Percentiles rank a stretch among this genome's conserved stretches.
phyloP scores from a whole-genome alignment of 37 sponge, comb jelly and placozoan species.

The Sycon ciliatum region DNA sequence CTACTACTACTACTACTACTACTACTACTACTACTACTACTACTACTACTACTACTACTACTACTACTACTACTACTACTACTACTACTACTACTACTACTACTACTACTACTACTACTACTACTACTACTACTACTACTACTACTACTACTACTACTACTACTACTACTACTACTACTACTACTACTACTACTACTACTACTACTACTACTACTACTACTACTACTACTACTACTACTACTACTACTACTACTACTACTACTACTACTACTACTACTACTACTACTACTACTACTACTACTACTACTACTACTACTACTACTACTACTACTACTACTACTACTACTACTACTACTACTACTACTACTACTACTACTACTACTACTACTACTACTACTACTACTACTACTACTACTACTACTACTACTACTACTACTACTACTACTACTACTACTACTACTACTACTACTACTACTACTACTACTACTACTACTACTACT shows the following conservation, averaged over 20 bases:
- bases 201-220: not conserved
- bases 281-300: not conserved
- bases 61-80: slow-evolving; percentile 8
- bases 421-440: slow-evolving; percentile 8
- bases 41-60: slow-evolving; percentile 6
- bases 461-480: slow-evolving; percentile 6
- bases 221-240: not conserved
- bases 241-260: not conserved
- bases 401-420: slow-evolving; percentile 6
- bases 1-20: slow-evolving; percentile 8
- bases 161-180: slow-evolving; percentile 6
- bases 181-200: slow-evolving; percentile 8
- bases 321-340: slow-evolving; percentile 8
- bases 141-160: slow-evolving; percentile 8
- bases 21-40: slow-evolving; percentile 8
- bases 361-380: slow-evolving; percentile 8
- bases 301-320: not conserved
- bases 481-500: slow-evolving; percentile 8
- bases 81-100: not conserved
- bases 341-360: slow-evolving; percentile 6
- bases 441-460: slow-evolving; percentile 8
- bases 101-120: not conserved
- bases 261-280: not conserved
- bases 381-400: slow-evolving; percentile 8
- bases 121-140: slow-evolving; percentile 8